phyloP scores from a whole-genome alignment of 2,888 invertebrate species.

The Clivina fossor region DNA sequence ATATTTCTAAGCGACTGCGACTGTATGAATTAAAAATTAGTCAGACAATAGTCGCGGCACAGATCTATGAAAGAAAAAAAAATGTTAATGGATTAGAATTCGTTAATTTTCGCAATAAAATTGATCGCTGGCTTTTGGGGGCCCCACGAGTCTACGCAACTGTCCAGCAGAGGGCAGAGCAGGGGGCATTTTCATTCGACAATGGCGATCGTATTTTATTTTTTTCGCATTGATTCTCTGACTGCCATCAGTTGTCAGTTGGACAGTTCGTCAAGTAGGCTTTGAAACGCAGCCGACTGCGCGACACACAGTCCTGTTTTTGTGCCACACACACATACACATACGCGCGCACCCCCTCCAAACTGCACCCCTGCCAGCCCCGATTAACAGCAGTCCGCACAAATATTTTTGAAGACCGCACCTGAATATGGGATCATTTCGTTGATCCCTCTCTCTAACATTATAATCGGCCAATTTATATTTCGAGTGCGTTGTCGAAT shows the following conservation, averaged over 20 bases:
- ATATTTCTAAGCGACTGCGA: too few species aligned
- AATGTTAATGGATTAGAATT: too few species aligned
- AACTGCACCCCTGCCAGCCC: not conserved
- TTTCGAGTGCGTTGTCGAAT: constrained; percentile 27
- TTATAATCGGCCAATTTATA: constrained; percentile 32
- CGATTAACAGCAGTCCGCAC: not conserved
- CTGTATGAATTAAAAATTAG: too few species aligned
- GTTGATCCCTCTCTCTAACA: too few species aligned
- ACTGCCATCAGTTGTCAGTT: constrained; percentile 22
- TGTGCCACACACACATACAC: too few species aligned
- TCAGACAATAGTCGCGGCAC: too few species aligned
- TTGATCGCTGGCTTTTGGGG: too few species aligned
- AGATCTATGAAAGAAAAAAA: too few species aligned
- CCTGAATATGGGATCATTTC: constrained; percentile 28
- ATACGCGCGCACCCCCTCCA: constrained; percentile 12
- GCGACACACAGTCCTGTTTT: constrained; percentile 6
- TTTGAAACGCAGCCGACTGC: constrained; percentile 25
- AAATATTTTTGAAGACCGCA: constrained; percentile 23
- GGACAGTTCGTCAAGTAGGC: constrained; percentile 29
- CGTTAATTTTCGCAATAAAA: too few species aligned
- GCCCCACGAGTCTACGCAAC: too few species aligned
- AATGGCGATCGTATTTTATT: constrained; percentile 23
- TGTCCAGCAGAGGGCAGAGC: too few species aligned
- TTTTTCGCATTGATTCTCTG: constrained; percentile 13
- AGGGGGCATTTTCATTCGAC: too few species aligned